Base-by-base conservation (phyloP, 2,888 invertebrate genomes). In the Autographa gamma region DNA sequence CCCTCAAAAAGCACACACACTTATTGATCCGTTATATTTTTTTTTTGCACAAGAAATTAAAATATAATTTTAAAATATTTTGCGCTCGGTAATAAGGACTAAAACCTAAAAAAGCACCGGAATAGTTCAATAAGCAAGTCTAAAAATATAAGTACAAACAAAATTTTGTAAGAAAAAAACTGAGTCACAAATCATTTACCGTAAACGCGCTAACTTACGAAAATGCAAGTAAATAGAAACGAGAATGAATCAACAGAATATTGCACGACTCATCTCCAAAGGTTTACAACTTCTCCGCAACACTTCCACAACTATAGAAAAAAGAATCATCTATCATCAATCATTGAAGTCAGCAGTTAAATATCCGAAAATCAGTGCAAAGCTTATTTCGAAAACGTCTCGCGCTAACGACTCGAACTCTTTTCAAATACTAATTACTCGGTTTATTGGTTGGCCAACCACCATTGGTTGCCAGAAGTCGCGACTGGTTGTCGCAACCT, bases 391-490 rank as follows among this genome's bases (percentile, higher is more conserved):
- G 77, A 66, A 80, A 86, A 81, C 66, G 78, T 82, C 77, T 69
- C 85, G 83, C 75, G 81, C 85, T 89, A 88, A 85, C 87, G 85
- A 83, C 81, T 77, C 81, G 80, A 84, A 88, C 74, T 86, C 88
- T 86, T 86, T 87, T 84, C 82, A 85, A 85, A 79, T 74, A 75
- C 78, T 82, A 84, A 83, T 79, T 82, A 88, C 88, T 91, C 91
- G 89, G 77, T 81, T 91, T 89, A 88, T 85, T 84, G 76, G 75
- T 83, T 87, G 80, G 74, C 77, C 76, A 88, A 88, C 77, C 19
- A 66, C 76, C 73, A 78, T 72, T 67, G 77, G 76, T 84, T 85
- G 79, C 79, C 75, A 74, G 74, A 79, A 68, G 76, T 79, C 74
- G 69, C 64, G 54, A 34, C 16, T 72, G 69, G 69, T 71, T 80